Evolutionary conservation across 2,797 vertebrate species (phyloP), one percentile per base, ranked within the genome.

Genomic region (Agapornis canus): DNA sequence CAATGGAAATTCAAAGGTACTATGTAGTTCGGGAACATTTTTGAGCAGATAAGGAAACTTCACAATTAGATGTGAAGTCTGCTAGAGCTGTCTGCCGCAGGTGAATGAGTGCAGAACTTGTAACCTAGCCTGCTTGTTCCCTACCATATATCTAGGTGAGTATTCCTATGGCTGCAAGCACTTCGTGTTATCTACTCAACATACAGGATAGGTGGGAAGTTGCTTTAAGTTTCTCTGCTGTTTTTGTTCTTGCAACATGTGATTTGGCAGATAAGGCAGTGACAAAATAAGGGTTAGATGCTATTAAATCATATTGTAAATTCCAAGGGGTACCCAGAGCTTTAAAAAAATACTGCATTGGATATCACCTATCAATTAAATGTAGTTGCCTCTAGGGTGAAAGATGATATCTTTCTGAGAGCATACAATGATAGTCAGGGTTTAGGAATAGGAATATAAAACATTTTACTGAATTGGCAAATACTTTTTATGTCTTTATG

Each of bases 1-100:
- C 94, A 95, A 97, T 98, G 97, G 98, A 98, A 98, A 98, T 98
- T 98, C 98, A 98, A 98, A 98, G 98, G 63, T 94, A 42, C 85
- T 86, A 56, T 91, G 70, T 94, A 86, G 91, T 93, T 98, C 97
- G 95, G 97, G 98, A 98, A 98, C 97, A 97, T 97, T 98, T 93
- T 69, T 94, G 90, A 68, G 94, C 64, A 81, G 82, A 90, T 88
- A 71, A 94, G 89, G 84, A 91, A 95, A 93, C 70, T 93, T 95
- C 65, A 85, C 90, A 94, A 95, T 96, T 79, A 96, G 87, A 84
- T 48, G 32, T 70, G 79, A 95, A 91, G 90, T 82, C 79, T 85
- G 86, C 61, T 40, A 3, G 56, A 80, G 54, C 59, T 90, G 17
- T 66, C 54, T 95, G 92, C 75, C 0, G 18, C 43, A 60, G 86